Base-by-base conservation (phyloP, 2,113 vertebrate genomes). In the Prietella phreatophila region DNA sequence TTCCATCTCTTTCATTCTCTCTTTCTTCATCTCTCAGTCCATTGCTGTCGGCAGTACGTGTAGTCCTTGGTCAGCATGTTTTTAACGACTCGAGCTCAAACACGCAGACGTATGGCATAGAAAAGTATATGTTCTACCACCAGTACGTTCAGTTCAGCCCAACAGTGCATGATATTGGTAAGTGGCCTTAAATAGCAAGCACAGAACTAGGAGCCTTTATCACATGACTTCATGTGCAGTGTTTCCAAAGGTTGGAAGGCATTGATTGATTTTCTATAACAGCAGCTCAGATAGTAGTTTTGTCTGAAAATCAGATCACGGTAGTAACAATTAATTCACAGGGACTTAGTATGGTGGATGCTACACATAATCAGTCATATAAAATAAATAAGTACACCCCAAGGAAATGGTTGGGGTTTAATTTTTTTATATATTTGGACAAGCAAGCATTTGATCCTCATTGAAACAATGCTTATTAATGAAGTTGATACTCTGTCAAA, bases 11-110 rank as follows among this genome's bases (percentile, higher is more conserved):
- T 90, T 27, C 11, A 22, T 27, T 53, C 11, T 85, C 2, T 30
- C 8, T 14, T 25, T 53, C 11, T 88, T 22, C 67, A 2, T 86
- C 15, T 61, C 25, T 13, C 91, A 99, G 97, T 87, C 98, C 97
- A 6, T 88, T 91, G 60, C 93, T 75, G 88, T 96, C 96, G 0
- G 95, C 94, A 1, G 84, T 99, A 36, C 96, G 86, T 0, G 96
- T 99, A 85, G 97, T 99, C 30, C 94, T 99, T 42, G 98, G 98
- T n/a, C 98, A 99, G 91, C 97, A 99, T 79, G 83, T 89, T 39
- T 98, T 97, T 92, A 99, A 99, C 85, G 92, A 85, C 86, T 97
- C 97, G 0, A 94, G 94, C 3, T 93, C 93, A 0, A 95, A 97
- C 91, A 97, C 96, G 0, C 96, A 94, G 92, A 95, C 94, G 0